These are phyloP conservation scores for Acomys russatus DNA, from an alignment of 2,797 vertebrate genomes.

Conservation along the genomic window DNA sequence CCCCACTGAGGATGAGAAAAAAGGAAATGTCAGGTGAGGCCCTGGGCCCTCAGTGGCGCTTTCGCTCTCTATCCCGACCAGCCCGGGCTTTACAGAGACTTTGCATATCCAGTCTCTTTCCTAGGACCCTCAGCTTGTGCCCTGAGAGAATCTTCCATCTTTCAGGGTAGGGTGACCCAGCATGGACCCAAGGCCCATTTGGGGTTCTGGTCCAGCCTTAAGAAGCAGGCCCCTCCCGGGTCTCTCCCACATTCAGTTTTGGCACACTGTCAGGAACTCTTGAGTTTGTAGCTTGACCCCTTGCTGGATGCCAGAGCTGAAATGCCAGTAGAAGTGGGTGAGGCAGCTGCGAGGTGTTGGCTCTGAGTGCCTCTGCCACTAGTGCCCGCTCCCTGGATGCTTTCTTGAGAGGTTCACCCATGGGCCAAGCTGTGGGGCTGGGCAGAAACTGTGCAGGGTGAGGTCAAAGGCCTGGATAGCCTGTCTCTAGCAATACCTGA, in stretches of 20 bases:
- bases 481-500: background rate
- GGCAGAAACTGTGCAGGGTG: background rate
- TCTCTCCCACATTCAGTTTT: background rate
- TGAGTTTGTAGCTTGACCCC: background rate
- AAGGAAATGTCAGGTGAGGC: background rate
- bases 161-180: background rate
- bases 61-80: background rate
- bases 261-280: constrained; percentile 8
- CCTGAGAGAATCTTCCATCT: background rate
- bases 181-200: background rate
- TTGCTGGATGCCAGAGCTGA: background rate
- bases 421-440: background rate
- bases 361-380: background rate
- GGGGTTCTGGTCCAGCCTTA: background rate
- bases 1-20: background rate
- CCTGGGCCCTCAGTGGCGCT: background rate
- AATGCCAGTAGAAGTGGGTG: constrained; percentile 10
- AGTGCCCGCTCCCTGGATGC: background rate
- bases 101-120: background rate
- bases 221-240: background rate
- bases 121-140: background rate
- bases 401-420: background rate
- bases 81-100: background rate
- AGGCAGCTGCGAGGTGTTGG: constrained; percentile 25
- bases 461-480: no score